Evolutionary conservation across 2,797 vertebrate genomes (phyloP), one percentile per base, ranked within the genome.

Genomic region (Pangasius macronema): DNA sequence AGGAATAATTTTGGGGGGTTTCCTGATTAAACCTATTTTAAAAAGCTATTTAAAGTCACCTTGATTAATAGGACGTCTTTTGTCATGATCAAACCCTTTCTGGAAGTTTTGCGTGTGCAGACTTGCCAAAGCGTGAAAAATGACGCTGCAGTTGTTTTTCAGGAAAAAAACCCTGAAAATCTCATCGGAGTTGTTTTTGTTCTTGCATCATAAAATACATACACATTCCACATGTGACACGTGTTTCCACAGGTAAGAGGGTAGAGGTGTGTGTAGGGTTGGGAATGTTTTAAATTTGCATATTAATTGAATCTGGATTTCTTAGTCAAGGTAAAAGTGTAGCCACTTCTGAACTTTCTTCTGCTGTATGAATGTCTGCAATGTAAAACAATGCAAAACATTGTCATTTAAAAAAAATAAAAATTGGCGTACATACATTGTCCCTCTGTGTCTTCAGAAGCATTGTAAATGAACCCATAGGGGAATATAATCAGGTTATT

Each of bases 381-480:
- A 24, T 24, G 22, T 27, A 42, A 79, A 59, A 39, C 77, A 39
- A 46, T 18, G 22, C 24, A 63, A 82, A 82, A 18, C 36, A 27
- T 7, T 27, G 2, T 42, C 16, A 49, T 77, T 30, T 51, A 70
- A 68, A 20, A 33, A 18, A 30, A 20, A 1, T 3, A 42, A n/a
- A 27, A n/a, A 6, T 55, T 70, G 51, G 4, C 0, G 1, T 36
- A 39, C 75, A 63, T 65, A 46, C 46, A 11, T 18, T 39, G 3
- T 92, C 89, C 90, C 72, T 33, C 27, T 59, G 73, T 9, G 3
- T 57, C 33, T 87, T 67, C 49, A 30, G 2, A 87, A n/a, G 39
- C 57, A 42, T 39, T 84, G 13, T 36, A 68, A 51, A 55, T 76
- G 53, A 70, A 70, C 53, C 86, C 65, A 81, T 5, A 39, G 30